Conservation (phyloP, 1,140 invertebrate species). For the Drosophila busckii region DNA sequence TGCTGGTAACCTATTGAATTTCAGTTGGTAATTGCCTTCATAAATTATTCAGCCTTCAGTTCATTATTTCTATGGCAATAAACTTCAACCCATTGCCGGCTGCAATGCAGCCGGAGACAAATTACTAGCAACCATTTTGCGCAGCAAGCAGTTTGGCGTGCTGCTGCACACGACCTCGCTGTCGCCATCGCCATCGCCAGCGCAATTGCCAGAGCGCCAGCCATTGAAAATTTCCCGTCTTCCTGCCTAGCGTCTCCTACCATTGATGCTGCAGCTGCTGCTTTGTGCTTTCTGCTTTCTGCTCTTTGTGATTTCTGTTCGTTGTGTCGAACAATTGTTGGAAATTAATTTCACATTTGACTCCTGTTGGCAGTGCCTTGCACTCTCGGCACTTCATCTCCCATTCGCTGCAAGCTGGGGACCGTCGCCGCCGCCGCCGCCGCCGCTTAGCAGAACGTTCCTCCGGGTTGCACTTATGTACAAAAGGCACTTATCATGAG, state of each 20-base stretch:
- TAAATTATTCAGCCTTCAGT: constrained; percentile 48
- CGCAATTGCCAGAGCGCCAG: no score
- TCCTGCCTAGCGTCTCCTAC: not conserved
- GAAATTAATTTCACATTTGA: constrained; percentile 59
- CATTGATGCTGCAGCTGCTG: not conserved
- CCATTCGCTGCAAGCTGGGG: not conserved
- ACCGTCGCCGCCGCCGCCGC: not conserved
- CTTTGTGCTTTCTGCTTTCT: not conserved
- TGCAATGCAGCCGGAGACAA: constrained; percentile 35
- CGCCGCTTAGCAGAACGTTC: not conserved
- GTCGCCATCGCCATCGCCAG: not conserved
- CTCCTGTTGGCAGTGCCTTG: constrained; percentile 34
- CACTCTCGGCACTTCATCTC: no score
- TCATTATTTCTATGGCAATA: constrained; percentile 55
- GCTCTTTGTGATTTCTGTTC: constrained; percentile 40
- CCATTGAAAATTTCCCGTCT: no score
- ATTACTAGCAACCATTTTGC: constrained; percentile 45
- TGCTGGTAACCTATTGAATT: constrained; percentile 26
- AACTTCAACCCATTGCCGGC: constrained; percentile 27
- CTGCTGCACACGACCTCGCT: constrained; percentile 2
- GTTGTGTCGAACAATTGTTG: constrained; percentile 51
- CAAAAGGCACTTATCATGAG: constrained; percentile 56
- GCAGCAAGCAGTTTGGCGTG: constrained; percentile 36
- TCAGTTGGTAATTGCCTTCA: constrained; percentile 51
- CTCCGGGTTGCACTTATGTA: constrained; percentile 44